Evolutionary conservation across 2,113 vertebrate genomes (phyloP).

Genomic region (Lutjanus erythropterus): DNA sequence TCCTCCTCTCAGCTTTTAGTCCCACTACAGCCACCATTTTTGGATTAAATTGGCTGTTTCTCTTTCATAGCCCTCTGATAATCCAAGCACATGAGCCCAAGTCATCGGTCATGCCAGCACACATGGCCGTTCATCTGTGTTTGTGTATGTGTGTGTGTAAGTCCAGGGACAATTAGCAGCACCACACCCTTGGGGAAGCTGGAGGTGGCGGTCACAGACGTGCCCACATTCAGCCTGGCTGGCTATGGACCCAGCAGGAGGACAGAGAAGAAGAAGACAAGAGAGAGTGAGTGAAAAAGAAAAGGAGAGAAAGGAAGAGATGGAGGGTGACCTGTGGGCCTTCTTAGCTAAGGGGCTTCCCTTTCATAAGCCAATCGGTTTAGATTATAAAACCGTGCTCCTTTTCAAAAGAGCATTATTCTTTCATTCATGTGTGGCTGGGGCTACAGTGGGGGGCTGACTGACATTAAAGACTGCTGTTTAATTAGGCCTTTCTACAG

Average conservation of each 20-base stretch:
- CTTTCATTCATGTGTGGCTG: conserved; percentile 68
- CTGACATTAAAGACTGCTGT: conserved; percentile 68
- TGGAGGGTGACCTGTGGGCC: conserved; percentile 71
- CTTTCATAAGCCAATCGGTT: conserved; percentile 64
- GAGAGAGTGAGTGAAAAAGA: conserved; percentile 3
- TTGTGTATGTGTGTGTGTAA: conserved; percentile 44
- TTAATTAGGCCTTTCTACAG: conserved; percentile 75
- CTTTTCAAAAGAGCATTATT: conserved; percentile 76
- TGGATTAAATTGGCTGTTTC: conserved; percentile 79
- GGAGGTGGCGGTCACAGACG: conserved; percentile 63
- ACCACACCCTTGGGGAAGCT: conserved; percentile 58
- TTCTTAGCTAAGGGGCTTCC: conserved; percentile 57
- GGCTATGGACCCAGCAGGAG: conserved; percentile 62
- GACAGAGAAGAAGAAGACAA: conserved; percentile 32
- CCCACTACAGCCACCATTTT: conserved; percentile 68
- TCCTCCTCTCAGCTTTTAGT: conserved; percentile 33
- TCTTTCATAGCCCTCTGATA: conserved; percentile 76
- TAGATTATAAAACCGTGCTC: conserved; percentile 72
- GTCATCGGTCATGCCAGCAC: conserved; percentile 66
- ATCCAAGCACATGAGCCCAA: conserved; percentile 79
- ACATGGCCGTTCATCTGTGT: conserved; percentile 48
- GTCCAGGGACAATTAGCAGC: conserved; percentile 75
- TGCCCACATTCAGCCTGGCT: conserved; percentile 64
- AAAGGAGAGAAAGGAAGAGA: conserved; percentile 48
- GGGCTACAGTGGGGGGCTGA: conserved; percentile 50